Conservation (phyloP, 2,113 vertebrate species). For the Camelus dromedarius region DNA sequence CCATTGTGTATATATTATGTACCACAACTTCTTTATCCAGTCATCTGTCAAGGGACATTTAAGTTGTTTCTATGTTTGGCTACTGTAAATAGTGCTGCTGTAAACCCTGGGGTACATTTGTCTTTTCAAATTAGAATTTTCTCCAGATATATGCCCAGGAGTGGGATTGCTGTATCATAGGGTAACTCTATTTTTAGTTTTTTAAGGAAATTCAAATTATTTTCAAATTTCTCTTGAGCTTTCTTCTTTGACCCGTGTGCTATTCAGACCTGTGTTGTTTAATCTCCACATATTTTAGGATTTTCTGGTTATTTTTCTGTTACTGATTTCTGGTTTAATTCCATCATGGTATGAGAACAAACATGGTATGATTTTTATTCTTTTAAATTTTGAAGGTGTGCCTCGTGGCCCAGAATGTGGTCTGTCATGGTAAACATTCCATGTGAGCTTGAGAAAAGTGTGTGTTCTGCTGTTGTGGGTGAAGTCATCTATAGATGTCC, state of each 20-base stretch:
- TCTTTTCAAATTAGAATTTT: no score
- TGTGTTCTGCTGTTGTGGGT: neutral
- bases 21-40: no score
- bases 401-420: neutral
- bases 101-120: no score
- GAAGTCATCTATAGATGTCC: neutral
- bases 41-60: no score
- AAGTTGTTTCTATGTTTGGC: no score
- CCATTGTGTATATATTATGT: no score
- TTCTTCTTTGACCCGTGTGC: neutral
- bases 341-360: neutral
- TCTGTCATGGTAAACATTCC: neutral
- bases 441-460: neutral
- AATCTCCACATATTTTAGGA: neutral
- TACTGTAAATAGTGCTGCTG: no score
- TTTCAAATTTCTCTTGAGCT: neutral
- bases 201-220: neutral
- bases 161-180: no score
- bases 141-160: no score
- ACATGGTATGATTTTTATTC: neutral
- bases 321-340: neutral
- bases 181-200: no score
- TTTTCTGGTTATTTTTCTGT: neutral
- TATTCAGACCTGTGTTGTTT: neutral
- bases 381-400: neutral